Evolutionary conservation across 2,113 vertebrate genomes (phyloP), one percentile per base, ranked within the genome.

Genomic region (Xenopus borealis): DNA sequence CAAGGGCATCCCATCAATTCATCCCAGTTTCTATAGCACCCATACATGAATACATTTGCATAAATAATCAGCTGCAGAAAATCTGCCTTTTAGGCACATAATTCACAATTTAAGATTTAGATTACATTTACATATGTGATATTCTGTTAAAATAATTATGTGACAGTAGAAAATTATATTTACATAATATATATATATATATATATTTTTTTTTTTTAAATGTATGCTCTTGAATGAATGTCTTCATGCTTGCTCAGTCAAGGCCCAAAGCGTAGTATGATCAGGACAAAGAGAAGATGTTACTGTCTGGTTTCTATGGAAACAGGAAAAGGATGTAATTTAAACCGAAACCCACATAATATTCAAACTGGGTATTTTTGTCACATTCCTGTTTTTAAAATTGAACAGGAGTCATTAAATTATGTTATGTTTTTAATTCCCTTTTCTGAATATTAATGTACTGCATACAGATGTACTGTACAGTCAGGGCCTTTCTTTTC

Each of bases 261-360:
- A 76, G 61, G 88, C 79, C 87, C 87, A 66, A 80, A 83, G 82
- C 33, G 33, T 40, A 40, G 89, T 82, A 84, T 82, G 85, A 86
- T 82, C 30, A 85, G 90, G 93, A 91, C 93, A 93, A 93, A 93
- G 85, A 88, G 86, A 91, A 88, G 92, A 93, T 93, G 94, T 92
- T 94, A 92, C 89, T 88, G 86, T 87, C 92, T 84, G 91, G 97
- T 98, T 97, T 91, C 95, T 89, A 95, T 96, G 95, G 93, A 92
- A 96, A 98, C 95, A 84, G 87, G 53, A 91, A 92, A 91, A 90
- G 88, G 89, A 44, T 85, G 88, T 87, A 89, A 90, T 67, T 84
- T 85, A 85, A 82, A 84, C 87, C 82, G 82, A 87, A 89, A 89
- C 84, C 82, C 33, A 52, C 79, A 86, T 74, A 90, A 86, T 85